Evolutionary conservation across 2,888 invertebrate genomes (phyloP), one percentile per base, ranked within the genome.

Genomic region (Netelia inedita): DNA sequence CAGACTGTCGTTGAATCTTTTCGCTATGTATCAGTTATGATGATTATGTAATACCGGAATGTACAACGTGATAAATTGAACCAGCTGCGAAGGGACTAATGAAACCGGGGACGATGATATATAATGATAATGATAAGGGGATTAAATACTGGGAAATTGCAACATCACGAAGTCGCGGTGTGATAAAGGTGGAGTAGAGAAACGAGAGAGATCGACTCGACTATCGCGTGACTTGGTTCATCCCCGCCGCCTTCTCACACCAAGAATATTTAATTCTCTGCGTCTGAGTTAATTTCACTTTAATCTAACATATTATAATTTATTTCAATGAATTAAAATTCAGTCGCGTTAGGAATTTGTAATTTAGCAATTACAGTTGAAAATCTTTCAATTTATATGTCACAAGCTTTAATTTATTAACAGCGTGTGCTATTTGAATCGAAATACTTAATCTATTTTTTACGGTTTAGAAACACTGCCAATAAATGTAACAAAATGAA

Each of bases 211-310:
- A 82, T 72, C 50, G 72, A 82, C 72, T 50, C 57, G 72, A 59
- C 21, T 53, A 72, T 82, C 76, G 82, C 82, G 82, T 82, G 82
- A 76, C 76, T 43, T 46, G 16, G 23, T 69, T 53, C 16, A n/a
- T 28, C 16, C 55, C 65, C 19, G 50, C 41, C 28, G 9, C 46
- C 57, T 28, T 82, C 59, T 16, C 10, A 72, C 71, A 55, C 71
- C 63, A 71, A 55, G 55, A 65, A 55, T 23, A 71, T 14, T 46
- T 14, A 55, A 79, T 69, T 79, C 11, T n/a, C 35, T 63, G 63
- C 71, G 55, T 79, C 71, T 72, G 9, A 71, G 71, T 71, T 43
- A 46, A 63, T 72, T 63, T 50, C 21, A 78, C 61, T 59, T 57
- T 21, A 43, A 50, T 75, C 41, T 14, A 68, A 76, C 43, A 57